A percentile compares a stretch with the other conserved stretches of the same genome.
These are phyloP conservation scores for Quadroppia sp. DNA, from an alignment of 2,888 invertebrate genomes.

Conservation along the genomic window DNA sequence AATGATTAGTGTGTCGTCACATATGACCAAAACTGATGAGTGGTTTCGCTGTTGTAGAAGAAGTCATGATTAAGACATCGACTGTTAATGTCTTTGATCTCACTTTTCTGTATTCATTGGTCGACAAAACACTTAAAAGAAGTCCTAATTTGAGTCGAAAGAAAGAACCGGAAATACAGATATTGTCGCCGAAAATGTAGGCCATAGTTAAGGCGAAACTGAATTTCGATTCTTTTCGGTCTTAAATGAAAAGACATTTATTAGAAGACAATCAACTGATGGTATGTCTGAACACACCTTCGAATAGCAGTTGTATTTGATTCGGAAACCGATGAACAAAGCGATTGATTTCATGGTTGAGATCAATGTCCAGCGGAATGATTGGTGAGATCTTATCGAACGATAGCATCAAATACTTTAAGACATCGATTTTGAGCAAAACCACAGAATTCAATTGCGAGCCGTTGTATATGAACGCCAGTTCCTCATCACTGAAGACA, in stretches of 20 bases:
- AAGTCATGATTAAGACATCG: background rate
- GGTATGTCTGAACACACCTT: too few relatives aligned
- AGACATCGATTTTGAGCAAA: background rate
- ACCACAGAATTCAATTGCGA: constrained; percentile 10
- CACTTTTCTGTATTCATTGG: constrained; percentile 27
- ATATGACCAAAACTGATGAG: constrained; percentile 38
- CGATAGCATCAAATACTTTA: background rate
- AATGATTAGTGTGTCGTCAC: constrained; percentile 36
- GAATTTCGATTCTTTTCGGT: constrained; percentile 2
- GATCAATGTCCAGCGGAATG: background rate
- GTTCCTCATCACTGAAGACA: background rate
- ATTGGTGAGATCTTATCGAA: background rate
- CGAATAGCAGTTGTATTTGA: background rate
- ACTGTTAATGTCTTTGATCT: background rate
- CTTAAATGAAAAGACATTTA: background rate
- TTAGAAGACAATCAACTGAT: background rate
- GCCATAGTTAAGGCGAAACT: constrained; percentile 18
- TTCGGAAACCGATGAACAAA: background rate
- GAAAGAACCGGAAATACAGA: constrained; percentile 20
- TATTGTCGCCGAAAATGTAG: constrained; percentile 35
- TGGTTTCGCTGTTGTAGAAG: background rate
- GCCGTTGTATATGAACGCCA: background rate
- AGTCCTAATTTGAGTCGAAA: constrained; percentile 36
- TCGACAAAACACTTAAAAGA: constrained; percentile 10
- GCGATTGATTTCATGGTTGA: background rate